These are phyloP conservation scores for Pangasius larnaudii DNA, from an alignment of 2,797 vertebrate species.

Conservation along the genomic window DNA sequence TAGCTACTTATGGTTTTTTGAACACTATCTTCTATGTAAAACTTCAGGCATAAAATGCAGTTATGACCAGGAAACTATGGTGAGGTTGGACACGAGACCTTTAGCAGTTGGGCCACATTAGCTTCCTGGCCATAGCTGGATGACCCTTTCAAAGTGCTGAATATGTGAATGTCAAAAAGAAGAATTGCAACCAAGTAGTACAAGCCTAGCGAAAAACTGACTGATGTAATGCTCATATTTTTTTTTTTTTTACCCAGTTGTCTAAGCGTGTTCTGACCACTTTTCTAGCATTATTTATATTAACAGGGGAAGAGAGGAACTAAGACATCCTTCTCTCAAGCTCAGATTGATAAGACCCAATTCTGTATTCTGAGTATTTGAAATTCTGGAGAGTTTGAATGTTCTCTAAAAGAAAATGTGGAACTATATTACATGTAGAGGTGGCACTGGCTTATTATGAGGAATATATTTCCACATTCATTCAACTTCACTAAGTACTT, in stretches of 20 bases:
- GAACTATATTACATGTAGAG: background rate
- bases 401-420: background rate
- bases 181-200: background rate
- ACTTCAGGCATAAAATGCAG: background rate
- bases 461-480: background rate
- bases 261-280: background rate
- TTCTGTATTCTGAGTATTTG: background rate
- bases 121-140: background rate
- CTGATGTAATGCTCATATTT: background rate
- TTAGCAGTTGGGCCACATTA: background rate
- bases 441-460: background rate
- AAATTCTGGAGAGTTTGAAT: background rate
- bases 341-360: background rate
- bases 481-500: background rate
- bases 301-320: background rate
- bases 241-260: background rate
- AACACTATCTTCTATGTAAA: background rate
- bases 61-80: background rate
- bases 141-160: background rate
- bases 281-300: background rate
- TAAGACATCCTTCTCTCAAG: background rate
- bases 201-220: background rate
- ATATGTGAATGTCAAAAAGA: background rate
- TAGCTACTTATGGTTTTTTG: too few relatives aligned
- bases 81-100: background rate